Evolutionary conservation across 2,888 invertebrate genomes (phyloP).

Genomic region (Pristionchus mayeri): DNA sequence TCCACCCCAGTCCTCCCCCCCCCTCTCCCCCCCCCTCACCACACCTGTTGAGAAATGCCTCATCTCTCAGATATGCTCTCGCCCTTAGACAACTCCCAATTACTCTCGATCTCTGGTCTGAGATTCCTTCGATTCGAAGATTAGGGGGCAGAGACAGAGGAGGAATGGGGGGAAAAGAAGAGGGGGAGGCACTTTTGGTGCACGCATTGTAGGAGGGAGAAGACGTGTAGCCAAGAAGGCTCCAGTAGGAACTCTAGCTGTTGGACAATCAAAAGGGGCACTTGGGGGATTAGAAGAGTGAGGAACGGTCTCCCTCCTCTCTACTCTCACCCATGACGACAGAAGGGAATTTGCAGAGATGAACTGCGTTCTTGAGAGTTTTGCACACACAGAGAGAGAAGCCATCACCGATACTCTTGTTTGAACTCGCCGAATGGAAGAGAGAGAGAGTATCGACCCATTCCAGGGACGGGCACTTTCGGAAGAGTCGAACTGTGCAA

Average conservation of each 20-base stretch:
- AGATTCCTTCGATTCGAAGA: constrained; percentile 2
- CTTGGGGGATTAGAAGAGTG: neutral
- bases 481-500: constrained; percentile 89
- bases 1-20: neutral
- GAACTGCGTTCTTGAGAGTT: constrained; percentile 37
- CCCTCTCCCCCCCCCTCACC: neutral
- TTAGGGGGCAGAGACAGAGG: neutral
- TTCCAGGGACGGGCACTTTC: constrained; percentile 89
- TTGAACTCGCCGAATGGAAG: constrained; percentile 21
- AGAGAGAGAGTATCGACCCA: constrained; percentile 2
- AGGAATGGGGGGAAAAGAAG: neutral
- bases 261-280: constrained; percentile 23
- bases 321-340: constrained; percentile 4
- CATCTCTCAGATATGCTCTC: constrained; percentile 1
- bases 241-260: neutral
- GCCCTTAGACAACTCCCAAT: neutral
- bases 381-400: constrained; percentile 86
- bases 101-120: neutral
- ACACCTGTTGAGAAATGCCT: neutral
- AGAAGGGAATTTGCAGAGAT: neutral
- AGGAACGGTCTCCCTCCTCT: neutral
- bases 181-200: constrained; percentile 17
- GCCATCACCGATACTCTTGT: neutral
- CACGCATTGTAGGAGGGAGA: neutral
- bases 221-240: neutral